Conservation (phyloP, 92 coral and sea anemone species). For the Montipora capitata region DNA sequence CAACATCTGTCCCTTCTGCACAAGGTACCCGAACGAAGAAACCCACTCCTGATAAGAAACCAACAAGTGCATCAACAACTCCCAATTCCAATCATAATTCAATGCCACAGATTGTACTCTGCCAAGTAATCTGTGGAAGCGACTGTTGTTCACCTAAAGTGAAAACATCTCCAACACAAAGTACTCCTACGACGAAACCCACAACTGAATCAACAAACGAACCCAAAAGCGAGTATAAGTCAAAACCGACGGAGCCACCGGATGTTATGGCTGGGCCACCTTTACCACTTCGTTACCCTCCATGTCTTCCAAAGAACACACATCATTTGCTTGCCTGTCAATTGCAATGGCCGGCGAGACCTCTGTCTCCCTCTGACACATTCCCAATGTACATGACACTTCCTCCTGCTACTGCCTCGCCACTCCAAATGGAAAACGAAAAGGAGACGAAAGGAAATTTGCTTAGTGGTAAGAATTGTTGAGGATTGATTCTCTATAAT, state of each 20-base stretch:
- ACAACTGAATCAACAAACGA: constrained; percentile 3
- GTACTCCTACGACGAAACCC: not conserved
- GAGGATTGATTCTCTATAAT: too few relatives aligned
- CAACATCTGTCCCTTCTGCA: not conserved
- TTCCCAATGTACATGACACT: constrained; percentile 31
- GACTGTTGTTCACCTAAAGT: constrained; percentile 7
- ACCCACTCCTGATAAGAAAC: not conserved
- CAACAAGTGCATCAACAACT: not conserved
- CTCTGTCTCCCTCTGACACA: not conserved
- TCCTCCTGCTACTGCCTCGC: constrained; percentile 44
- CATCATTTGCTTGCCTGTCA: not conserved
- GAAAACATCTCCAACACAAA: not conserved
- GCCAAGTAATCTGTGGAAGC: constrained; percentile 48
- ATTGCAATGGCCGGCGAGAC: not conserved
- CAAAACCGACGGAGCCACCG: constrained; percentile 18
- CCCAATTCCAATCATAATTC: not conserved
- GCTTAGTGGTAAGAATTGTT: not conserved
- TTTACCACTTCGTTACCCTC: constrained; percentile 1
- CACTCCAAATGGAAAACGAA: not conserved
- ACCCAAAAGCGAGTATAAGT: not conserved
- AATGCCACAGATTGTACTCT: constrained; percentile 17
- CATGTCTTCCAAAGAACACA: constrained; percentile 9
- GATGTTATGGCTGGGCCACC: constrained; percentile 26
- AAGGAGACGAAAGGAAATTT: not conserved
- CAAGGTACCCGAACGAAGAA: not conserved